Conservation (phyloP, 2,888 invertebrate genomes). For the Aquatica leii region DNA sequence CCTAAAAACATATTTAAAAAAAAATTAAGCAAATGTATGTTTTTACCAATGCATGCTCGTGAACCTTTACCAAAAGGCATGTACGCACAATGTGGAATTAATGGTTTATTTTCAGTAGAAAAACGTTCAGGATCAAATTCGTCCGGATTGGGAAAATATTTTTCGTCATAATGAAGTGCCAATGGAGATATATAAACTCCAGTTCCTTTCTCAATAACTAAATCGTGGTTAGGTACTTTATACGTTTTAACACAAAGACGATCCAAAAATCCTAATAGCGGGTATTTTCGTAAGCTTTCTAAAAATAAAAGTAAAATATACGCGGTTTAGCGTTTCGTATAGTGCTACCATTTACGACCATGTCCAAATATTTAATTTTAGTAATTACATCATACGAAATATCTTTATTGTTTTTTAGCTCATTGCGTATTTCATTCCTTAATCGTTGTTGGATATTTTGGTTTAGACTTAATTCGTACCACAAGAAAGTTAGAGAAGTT, state of each 20-base stretch:
- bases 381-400: slow-evolving; percentile 61
- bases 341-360: slow-evolving; percentile 59
- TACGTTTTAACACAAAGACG: not conserved
- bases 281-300: not conserved
- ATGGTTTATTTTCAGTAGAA: not conserved
- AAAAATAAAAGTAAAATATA: not conserved
- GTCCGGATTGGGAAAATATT: not conserved
- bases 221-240: not conserved
- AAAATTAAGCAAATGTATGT: no score
- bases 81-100: not conserved
- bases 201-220: not conserved
- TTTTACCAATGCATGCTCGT: not conserved
- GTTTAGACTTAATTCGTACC: slow-evolving; percentile 61
- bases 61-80: not conserved
- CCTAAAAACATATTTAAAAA: no score
- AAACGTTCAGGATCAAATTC: not conserved
- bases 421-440: slow-evolving; percentile 57
- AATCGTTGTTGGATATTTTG: slow-evolving; percentile 60
- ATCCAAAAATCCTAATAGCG: not conserved
- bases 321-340: not conserved
- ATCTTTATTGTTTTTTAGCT: slow-evolving; percentile 52
- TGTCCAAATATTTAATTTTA: slow-evolving; percentile 64
- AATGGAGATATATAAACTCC: not conserved
- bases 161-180: not conserved
- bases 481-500: slow-evolving; percentile 59